Evolutionary conservation across 2,113 vertebrate species (phyloP), one percentile per base, ranked within the genome.

Genomic region (Nannospalax galili): DNA sequence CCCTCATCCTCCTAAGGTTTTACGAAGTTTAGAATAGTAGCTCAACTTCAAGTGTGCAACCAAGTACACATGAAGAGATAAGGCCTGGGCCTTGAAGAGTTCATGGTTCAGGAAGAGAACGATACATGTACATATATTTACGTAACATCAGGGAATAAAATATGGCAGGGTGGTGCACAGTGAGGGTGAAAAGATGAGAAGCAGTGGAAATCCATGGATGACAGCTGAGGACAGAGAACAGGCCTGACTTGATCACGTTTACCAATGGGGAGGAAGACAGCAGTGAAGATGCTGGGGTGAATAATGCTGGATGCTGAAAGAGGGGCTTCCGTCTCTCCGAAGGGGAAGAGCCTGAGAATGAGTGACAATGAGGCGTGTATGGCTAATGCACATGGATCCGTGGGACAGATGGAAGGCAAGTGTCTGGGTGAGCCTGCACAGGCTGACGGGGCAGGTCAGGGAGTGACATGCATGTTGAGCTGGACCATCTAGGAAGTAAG

Each of bases 281-380:
- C 22, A 45, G 4, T 0, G 0, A 52, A n/a, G n/a, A 67, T 2
- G 28, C 0, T 5, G 3, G 15, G 52, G 14, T 32, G 12, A 8
- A 7, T 58, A 28, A 80, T 4, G 32, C 26, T 5, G 14, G n/a
- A 16, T 90, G 75, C 69, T 4, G 15, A 60, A 40, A 9, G 22
- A 35, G 32, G 6, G 0, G 4, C 1, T 0, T 64, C 64, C 65
- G 37, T 85, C n/a, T 28, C 64, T 58, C 24, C 58, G 26, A 73
- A 48, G 9, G 1, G 9, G 40, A 42, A 19, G 30, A 79, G 5
- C 20, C 28, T 12, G 48, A 56, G 58, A 24, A 62, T 82, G 48
- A 11, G 32, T 56, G 73, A 58, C 26, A 7, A 30, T 0, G 2
- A 7, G 56, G 10, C 58, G 19, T 64, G 37, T 24, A 42, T n/a